Percentiles rank a stretch among this genome's conserved stretches.
These are phyloP conservation scores for Urosaurus nigricauda DNA, from an alignment of 2,797 vertebrate species.

Conservation along the genomic window DNA sequence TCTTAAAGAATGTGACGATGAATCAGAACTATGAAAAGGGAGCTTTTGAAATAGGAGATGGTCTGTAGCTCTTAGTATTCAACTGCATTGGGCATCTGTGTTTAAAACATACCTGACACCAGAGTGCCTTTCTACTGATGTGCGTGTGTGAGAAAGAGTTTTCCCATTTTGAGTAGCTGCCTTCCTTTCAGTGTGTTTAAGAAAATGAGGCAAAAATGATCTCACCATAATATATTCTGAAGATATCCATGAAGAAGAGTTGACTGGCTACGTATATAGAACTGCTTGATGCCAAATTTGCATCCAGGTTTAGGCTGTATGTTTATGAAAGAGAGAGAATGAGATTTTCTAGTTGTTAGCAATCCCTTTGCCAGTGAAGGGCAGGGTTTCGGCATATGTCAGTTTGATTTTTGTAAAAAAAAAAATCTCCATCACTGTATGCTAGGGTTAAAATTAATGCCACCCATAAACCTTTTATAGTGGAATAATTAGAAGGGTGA, in stretches of 20 bases:
- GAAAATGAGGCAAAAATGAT: not conserved
- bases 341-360: not conserved
- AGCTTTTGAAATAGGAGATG: not conserved
- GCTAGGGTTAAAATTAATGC: conserved; percentile 67
- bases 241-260: not conserved
- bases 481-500: conserved; percentile 73
- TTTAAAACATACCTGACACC: not conserved
- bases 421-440: conserved; percentile 46
- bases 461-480: conserved; percentile 71
- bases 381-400: conserved; percentile 21
- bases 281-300: not conserved
- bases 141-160: not conserved
- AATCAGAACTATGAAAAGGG: not conserved
- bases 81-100: not conserved
- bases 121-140: not conserved
- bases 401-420: conserved; percentile 54
- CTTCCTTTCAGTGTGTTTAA: not conserved
- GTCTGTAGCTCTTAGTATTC: not conserved
- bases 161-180: not conserved
- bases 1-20: not conserved
- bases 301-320: not conserved
- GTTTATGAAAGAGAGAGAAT: not conserved
- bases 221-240: not conserved
- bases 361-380: not conserved
- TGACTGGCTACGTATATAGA: not conserved